A percentile compares a stretch with the other conserved stretches of the same genome.
Conservation (phyloP, 2,797 vertebrate species). For the Coccyzus lansbergi region DNA sequence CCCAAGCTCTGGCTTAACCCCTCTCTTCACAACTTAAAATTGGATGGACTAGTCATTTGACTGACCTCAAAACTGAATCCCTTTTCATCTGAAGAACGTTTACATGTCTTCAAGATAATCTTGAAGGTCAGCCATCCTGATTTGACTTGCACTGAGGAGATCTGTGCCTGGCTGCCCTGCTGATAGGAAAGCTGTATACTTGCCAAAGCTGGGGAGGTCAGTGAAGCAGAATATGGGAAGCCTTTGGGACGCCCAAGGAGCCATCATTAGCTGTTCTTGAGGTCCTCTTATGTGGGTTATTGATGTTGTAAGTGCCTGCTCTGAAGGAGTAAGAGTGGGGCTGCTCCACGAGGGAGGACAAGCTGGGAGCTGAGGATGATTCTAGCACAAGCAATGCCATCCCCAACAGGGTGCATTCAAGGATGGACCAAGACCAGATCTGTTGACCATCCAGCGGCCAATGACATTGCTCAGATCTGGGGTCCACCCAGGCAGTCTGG, state of each 20-base stretch:
- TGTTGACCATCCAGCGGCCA: not conserved
- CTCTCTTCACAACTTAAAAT: not conserved
- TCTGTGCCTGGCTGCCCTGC: not conserved
- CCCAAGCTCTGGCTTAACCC: not conserved
- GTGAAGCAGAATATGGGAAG: not conserved
- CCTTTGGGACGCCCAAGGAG: not conserved
- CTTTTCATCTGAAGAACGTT: not conserved
- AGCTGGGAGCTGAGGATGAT: not conserved
- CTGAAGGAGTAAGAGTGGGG: not conserved
- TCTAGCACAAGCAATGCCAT: rapidly evolving
- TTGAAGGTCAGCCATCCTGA: not conserved
- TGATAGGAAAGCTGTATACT: not conserved
- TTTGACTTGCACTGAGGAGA: not conserved
- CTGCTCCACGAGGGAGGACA: not conserved
- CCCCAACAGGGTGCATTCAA: not conserved
- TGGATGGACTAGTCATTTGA: not conserved
- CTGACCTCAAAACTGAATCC: not conserved
- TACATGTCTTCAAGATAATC: not conserved
- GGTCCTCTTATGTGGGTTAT: not conserved
- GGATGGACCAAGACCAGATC: too few species aligned
- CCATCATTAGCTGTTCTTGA: not conserved
- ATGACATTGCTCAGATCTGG: not conserved
- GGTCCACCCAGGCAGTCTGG: not conserved
- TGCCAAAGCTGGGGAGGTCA: not conserved
- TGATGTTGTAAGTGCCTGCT: not conserved